Conservation (phyloP, 2,888 invertebrate species). For the Sceliomorpha sp. region DNA sequence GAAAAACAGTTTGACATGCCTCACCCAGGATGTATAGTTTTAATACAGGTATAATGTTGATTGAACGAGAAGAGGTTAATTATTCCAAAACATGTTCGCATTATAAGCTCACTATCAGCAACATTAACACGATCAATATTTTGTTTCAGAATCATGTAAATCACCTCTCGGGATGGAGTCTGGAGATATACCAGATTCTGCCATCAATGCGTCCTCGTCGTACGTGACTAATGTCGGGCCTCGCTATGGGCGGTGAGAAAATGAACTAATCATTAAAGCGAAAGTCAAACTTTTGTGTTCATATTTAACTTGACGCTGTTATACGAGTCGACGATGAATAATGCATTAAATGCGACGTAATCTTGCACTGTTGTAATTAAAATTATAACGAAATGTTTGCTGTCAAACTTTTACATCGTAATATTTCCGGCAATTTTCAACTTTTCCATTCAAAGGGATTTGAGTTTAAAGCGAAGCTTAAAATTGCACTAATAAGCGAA, state of each 20-base stretch:
- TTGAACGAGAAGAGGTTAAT: too few relatives aligned
- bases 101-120: constrained; percentile 1
- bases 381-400: background rate
- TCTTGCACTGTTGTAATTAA: background rate
- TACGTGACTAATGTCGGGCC: constrained; percentile 87
- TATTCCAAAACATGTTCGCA: too few relatives aligned
- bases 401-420: background rate
- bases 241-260: constrained; percentile 85
- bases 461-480: constrained; percentile 5
- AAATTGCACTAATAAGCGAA: constrained; percentile 17
- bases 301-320: background rate
- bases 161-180: constrained; percentile 87
- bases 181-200: constrained; percentile 85
- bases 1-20: too few relatives aligned
- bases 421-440: constrained; percentile 1
- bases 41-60: too few relatives aligned
- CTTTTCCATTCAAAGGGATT: constrained; percentile 4
- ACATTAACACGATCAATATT: constrained; percentile 39
- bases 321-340: background rate
- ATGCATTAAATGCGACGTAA: background rate
- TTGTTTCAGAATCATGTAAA: constrained; percentile 83
- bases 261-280: constrained; percentile 7
- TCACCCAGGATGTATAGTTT: too few relatives aligned
- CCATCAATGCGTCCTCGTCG: constrained; percentile 86
- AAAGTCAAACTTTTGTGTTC: background rate